phyloP scores from a whole-genome alignment of 2,797 vertebrate genomes.

The Melanotaenia pygmaea region DNA sequence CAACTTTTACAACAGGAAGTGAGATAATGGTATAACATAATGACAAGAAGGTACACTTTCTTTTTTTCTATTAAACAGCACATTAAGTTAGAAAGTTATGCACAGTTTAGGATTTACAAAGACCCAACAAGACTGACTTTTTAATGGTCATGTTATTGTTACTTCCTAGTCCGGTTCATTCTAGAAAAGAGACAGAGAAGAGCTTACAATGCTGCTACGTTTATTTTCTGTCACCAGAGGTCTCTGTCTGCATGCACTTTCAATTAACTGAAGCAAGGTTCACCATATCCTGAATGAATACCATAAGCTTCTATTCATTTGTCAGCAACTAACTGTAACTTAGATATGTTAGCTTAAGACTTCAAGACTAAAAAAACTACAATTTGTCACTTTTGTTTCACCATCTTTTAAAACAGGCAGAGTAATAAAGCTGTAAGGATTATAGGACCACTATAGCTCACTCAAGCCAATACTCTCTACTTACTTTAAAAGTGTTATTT shows the following conservation, averaged over 20 bases:
- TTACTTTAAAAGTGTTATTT: slow-evolving; percentile 21
- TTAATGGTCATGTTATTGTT: not conserved
- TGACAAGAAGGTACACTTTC: not conserved
- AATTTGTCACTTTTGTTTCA: not conserved
- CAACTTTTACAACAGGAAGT: not conserved
- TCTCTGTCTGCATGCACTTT: slow-evolving; percentile 46
- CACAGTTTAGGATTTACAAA: not conserved
- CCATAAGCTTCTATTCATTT: slow-evolving; percentile 1
- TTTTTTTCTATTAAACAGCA: not conserved
- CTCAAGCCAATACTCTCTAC: slow-evolving; percentile 16
- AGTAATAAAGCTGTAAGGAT: not conserved
- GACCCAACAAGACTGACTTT: not conserved
- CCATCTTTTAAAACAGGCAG: slow-evolving; percentile 4
- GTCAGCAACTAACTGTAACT: not conserved
- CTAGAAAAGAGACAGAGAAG: not conserved
- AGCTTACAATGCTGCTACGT: slow-evolving; percentile 10
- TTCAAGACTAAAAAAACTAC: not conserved
- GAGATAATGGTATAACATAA: not conserved
- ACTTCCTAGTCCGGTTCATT: not conserved
- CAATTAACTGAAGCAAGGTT: slow-evolving; percentile 8
- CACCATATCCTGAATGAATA: slow-evolving; percentile 31
- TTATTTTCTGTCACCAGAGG: slow-evolving; percentile 59
- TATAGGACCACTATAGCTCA: slow-evolving; percentile 30
- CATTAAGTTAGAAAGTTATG: not conserved
- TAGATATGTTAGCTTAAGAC: not conserved